A percentile compares a stretch with the other conserved stretches of the same genome.
phyloP scores from a whole-genome alignment of 2,888 invertebrate species.

The Artemia sp. region DNA sequence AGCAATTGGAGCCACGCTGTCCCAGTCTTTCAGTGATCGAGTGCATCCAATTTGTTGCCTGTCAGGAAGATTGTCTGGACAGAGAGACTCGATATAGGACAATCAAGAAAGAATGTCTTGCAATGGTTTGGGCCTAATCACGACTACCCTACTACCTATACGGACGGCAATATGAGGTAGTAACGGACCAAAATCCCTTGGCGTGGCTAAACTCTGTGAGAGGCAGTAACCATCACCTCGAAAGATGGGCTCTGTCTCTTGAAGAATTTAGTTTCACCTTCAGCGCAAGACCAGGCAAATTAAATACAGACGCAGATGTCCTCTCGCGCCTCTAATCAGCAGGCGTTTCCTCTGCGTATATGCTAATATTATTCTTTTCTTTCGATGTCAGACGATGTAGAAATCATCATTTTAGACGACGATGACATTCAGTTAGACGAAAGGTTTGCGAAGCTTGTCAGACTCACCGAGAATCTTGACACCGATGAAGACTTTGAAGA shows the following conservation, averaged over 20 bases:
- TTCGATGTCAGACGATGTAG: slow-evolving; percentile 3
- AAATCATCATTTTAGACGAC: slow-evolving; percentile 1
- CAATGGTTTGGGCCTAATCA: slow-evolving; percentile 11
- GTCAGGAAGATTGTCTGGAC: neutral
- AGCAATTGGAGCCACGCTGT: slow-evolving; percentile 2
- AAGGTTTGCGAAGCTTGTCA: slow-evolving; percentile 6
- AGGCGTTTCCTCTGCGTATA: neutral
- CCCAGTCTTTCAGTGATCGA: neutral
- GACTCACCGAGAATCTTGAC: neutral
- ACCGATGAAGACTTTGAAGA: slow-evolving; percentile 5
- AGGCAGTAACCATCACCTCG: neutral
- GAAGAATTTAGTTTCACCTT: neutral
- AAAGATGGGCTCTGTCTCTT: slow-evolving; percentile 13
- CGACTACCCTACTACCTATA: neutral
- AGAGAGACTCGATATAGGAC: neutral
- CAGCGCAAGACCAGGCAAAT: neutral
- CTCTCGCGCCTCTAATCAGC: neutral
- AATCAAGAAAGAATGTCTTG: slow-evolving; percentile 1
- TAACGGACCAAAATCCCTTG: neutral
- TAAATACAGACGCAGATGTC: neutral
- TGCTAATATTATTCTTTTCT: neutral
- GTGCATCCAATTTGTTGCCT: neutral
- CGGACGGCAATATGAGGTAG: neutral
- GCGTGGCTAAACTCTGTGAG: slow-evolving; percentile 11
- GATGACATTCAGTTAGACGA: slow-evolving; percentile 6